Evolutionary conservation across 1,140 invertebrate genomes (phyloP).

Genomic region (Parasteatoda tepidariorum): DNA sequence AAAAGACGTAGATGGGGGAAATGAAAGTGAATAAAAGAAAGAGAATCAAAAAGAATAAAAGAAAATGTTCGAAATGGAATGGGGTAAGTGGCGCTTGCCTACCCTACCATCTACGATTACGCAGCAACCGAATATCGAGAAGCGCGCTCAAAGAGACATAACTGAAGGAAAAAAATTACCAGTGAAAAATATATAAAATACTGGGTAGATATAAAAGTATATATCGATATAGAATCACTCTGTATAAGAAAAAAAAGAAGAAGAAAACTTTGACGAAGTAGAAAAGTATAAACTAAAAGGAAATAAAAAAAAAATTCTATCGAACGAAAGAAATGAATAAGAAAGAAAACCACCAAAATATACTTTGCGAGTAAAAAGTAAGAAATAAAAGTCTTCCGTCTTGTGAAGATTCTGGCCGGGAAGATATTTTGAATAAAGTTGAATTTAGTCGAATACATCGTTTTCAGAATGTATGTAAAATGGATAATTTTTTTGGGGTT

Average conservation of each 20-base stretch:
- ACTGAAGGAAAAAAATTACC: conserved; percentile 13
- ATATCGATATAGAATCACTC: conserved; percentile 15
- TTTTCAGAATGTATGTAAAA: conserved; percentile 25
- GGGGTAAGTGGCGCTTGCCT: not conserved
- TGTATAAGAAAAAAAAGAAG: not conserved
- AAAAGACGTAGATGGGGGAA: conserved; percentile 7
- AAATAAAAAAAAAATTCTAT: too few species aligned
- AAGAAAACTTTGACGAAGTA: not conserved
- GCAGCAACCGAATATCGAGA: conserved; percentile 31
- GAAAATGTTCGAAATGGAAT: not conserved
- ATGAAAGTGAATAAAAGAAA: conserved; percentile 20
- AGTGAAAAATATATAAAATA: not conserved
- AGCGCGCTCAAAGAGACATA: conserved; percentile 13
- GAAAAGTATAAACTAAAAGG: not conserved
- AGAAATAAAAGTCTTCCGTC: not conserved
- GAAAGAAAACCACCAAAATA: conserved; percentile 34
- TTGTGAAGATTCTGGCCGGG: not conserved
- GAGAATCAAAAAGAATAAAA: not conserved
- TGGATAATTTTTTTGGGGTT: not conserved
- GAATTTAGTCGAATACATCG: not conserved
- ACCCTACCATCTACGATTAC: conserved; percentile 20
- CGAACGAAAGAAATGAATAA: not conserved
- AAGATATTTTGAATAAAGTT: conserved; percentile 39
- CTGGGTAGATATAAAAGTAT: conserved; percentile 22
- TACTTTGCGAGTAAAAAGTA: conserved; percentile 19